Conservation (phyloP, 2,888 invertebrate genomes). For the Papilio gigon region DNA sequence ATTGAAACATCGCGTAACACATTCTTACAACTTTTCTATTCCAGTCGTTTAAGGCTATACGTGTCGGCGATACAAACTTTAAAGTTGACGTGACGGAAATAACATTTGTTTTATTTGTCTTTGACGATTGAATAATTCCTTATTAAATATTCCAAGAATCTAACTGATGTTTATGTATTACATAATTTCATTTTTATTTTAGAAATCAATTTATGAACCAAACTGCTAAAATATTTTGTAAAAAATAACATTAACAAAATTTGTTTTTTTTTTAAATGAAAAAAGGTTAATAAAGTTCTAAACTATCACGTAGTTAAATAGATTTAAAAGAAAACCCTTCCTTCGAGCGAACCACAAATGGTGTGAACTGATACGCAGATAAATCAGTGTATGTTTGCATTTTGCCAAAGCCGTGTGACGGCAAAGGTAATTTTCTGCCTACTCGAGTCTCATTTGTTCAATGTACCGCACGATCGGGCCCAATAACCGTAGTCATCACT, state of each 20-base stretch:
- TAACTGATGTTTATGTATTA: neutral
- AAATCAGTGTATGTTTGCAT: slow-evolving; percentile 10
- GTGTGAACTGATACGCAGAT: slow-evolving; percentile 1
- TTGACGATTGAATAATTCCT: neutral
- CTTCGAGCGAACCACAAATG: neutral
- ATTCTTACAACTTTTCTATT: slow-evolving; percentile 15
- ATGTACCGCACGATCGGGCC: slow-evolving; percentile 28
- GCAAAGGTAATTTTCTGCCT: slow-evolving; percentile 36
- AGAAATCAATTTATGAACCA: too few relatives aligned
- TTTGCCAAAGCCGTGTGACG: slow-evolving; percentile 12
- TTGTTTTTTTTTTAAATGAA: neutral
- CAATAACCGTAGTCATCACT: slow-evolving; percentile 36
- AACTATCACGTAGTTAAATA: neutral
- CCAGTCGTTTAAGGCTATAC: neutral
- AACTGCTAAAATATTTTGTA: too few relatives aligned
- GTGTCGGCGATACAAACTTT: slow-evolving; percentile 12
- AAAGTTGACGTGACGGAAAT: slow-evolving; percentile 20
- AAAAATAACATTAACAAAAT: neutral
- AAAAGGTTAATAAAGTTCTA: neutral
- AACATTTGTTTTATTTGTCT: slow-evolving; percentile 9
- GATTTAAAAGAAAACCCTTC: neutral
- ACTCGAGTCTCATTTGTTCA: slow-evolving; percentile 35
- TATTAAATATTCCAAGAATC: neutral
- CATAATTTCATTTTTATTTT: neutral
- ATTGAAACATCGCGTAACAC: neutral